These are phyloP conservation scores for Drosophila picticornis DNA, from an alignment of 2,888 invertebrate species.

Conservation along the genomic window DNA sequence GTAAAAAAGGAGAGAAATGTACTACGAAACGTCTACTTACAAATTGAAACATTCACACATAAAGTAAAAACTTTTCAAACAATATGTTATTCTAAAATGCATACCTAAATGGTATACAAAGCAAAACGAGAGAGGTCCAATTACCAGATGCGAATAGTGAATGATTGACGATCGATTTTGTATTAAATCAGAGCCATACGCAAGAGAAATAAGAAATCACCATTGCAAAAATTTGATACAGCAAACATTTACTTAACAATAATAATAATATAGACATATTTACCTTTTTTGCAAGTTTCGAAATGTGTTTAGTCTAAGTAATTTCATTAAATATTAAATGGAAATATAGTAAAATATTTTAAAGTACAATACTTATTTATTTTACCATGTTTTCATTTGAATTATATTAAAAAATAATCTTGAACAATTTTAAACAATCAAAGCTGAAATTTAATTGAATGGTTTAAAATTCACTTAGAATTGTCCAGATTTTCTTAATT, in stretches of 20 bases:
- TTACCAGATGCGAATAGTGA: conserved; percentile 23
- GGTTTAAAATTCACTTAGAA: conserved; percentile 16
- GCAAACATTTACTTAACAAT: background rate
- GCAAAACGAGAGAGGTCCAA: conserved; percentile 47
- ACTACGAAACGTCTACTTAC: conserved; percentile 49
- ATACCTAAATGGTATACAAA: conserved; percentile 36
- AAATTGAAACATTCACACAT: conserved; percentile 36
- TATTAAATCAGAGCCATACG: conserved; percentile 40
- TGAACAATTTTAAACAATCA: background rate
- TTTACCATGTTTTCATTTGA: conserved; percentile 19
- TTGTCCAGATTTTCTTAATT: background rate
- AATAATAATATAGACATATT: background rate
- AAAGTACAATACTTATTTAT: conserved; percentile 4
- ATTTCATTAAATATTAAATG: conserved; percentile 4
- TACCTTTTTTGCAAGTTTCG: background rate
- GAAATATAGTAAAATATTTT: conserved; percentile 20
- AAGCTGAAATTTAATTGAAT: conserved; percentile 17
- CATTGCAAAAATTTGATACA: background rate
- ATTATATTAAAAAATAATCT: background rate
- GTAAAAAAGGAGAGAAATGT: conserved; percentile 47
- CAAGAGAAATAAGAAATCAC: background rate
- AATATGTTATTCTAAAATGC: conserved; percentile 43
- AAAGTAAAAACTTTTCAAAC: conserved; percentile 24
- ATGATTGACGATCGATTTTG: conserved; percentile 36
- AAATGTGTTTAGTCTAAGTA: background rate